Base-by-base conservation (phyloP, 2,888 invertebrate species). In the Odontomyia ornata region DNA sequence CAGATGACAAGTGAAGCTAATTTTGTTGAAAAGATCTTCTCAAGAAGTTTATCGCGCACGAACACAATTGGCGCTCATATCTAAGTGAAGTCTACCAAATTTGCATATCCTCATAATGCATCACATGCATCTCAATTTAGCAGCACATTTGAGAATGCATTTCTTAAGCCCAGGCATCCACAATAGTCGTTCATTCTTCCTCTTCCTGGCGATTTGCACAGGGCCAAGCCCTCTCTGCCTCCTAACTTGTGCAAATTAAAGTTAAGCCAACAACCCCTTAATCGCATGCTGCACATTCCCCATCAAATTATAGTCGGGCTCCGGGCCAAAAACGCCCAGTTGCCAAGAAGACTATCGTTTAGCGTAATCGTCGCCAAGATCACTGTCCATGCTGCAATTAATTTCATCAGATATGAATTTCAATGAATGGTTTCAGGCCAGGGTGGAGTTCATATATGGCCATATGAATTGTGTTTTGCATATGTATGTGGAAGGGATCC, bases 321-420 rank as follows among this genome's bases (percentile, higher is more conserved):
- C 36, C 15, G 9, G 60, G 73, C 73, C 73, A 73, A 57, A 52
- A 60, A 27, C 43, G 36, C 60, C 57, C 43, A 36, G n/a, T 60
- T 73, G 73, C 73, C 73, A 73, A 73, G 60, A 57, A 36, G 27
- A 27, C 43, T 57, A 73, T 57, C 73, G 43, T 73, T 73, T 73
- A 73, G 73, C 73, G 36, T 73, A 73, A 73, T 57, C 73, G 73
- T 73, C 73, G 73, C 73, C 73, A 73, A 73, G 73, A 60, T 73
- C 73, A 57, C 60, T 73, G 56, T 43, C 56, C 30, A 25, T 21
- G 30, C 56, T 60, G 73, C 73, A 73, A 73, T 73, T 73, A 73
- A 73, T 73, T 73, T 60, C 57, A 73, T 60, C 60, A 57, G 52
- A 60, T 60, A 73, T 73, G 73, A 73, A 60, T 73, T 73, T 73